A percentile compares a stretch with the other conserved stretches of the same genome.
phyloP scores from a whole-genome alignment of 2,888 invertebrate species.

The Catocala sponsa region DNA sequence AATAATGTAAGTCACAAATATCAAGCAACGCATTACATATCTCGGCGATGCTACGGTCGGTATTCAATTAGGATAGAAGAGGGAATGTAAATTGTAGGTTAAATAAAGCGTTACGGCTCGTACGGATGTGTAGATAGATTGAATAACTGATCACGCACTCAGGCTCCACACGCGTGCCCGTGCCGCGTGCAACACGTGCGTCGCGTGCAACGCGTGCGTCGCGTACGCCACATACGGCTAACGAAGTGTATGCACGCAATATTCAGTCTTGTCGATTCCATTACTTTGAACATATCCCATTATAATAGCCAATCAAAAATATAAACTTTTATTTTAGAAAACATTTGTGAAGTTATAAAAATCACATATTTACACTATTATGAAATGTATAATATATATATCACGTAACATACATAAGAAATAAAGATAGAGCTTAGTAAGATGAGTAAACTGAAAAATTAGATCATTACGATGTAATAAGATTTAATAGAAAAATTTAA shows the following conservation, averaged over 20 bases:
- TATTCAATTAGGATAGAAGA: constrained; percentile 61
- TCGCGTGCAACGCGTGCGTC: constrained; percentile 16
- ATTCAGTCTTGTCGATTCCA: constrained; percentile 52
- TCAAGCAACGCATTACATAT: constrained; percentile 65
- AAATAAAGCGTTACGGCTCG: constrained; percentile 41
- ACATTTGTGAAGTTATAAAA: constrained; percentile 75
- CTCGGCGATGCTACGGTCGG: constrained; percentile 64
- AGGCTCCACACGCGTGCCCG: constrained; percentile 6
- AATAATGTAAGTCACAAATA: constrained; percentile 59
- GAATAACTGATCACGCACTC: constrained; percentile 35
- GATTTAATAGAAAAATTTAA: constrained; percentile 80
- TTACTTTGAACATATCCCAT: constrained; percentile 67
- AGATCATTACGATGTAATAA: constrained; percentile 83
- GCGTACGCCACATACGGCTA: constrained; percentile 5
- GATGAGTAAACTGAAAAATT: constrained; percentile 78
- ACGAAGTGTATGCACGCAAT: constrained; percentile 32
- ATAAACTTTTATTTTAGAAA: constrained; percentile 71
- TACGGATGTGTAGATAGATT: constrained; percentile 41
- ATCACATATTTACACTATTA: constrained; percentile 87
- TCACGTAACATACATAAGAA: constrained; percentile 80
- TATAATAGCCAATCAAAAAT: constrained; percentile 60
- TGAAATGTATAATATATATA: constrained; percentile 83
- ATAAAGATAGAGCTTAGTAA: constrained; percentile 88
- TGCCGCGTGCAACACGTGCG: neutral
- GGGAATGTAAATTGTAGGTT: constrained; percentile 56